A percentile compares a stretch with the other conserved stretches of the same genome.
These are phyloP conservation scores for Hippopotamyrus pictus DNA, from an alignment of 2,797 vertebrate species.

Conservation along the genomic window DNA sequence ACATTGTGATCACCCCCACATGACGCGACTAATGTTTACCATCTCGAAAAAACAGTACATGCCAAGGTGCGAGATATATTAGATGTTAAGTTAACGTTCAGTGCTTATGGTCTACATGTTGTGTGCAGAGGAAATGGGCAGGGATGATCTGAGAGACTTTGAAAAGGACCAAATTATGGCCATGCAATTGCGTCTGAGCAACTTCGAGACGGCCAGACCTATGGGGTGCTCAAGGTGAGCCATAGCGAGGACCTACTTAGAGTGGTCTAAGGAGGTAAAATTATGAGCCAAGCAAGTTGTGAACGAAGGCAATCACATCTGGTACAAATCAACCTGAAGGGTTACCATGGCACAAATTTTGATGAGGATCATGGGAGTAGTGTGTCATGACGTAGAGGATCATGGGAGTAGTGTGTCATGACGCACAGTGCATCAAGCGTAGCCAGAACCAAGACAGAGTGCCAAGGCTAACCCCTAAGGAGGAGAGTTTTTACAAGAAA, in stretches of 20 bases:
- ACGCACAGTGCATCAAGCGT: neutral
- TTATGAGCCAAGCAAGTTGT: neutral
- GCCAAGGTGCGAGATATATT: neutral
- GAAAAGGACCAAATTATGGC: neutral
- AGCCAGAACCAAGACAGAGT: neutral
- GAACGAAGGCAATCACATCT: neutral
- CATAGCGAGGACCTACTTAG: neutral
- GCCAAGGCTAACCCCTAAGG: neutral
- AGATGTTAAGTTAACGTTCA: neutral
- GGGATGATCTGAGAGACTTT: neutral
- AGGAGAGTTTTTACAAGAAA: neutral
- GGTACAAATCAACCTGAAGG: neutral
- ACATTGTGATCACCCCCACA: neutral
- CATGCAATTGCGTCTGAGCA: neutral
- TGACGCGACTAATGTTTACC: neutral
- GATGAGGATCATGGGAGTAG: neutral
- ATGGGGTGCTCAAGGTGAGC: neutral
- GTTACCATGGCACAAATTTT: neutral
- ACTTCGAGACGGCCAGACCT: neutral
- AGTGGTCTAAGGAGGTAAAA: neutral
- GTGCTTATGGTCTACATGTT: neutral
- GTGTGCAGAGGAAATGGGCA: neutral
- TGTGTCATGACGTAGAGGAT: neutral
- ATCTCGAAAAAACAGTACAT: neutral
- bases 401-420: neutral